These are phyloP conservation scores for Parapsyche elsis DNA, from an alignment of 1,140 invertebrate species.

Conservation along the genomic window DNA sequence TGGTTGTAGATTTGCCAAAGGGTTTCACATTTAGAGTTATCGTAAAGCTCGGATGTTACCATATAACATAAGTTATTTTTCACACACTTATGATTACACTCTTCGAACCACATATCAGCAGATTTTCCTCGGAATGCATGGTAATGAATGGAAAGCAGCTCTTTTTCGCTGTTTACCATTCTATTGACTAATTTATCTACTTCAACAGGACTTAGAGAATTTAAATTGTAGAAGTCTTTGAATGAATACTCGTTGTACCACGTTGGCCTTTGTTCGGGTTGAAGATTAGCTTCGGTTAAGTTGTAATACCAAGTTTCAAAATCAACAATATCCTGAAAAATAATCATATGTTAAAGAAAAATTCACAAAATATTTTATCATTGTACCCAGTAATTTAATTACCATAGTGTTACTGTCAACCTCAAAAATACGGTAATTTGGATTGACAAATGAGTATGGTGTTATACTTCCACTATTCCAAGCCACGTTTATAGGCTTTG, in stretches of 20 bases:
- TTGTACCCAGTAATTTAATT: constrained; percentile 59
- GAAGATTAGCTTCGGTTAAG: constrained; percentile 79
- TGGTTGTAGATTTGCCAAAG: constrained; percentile 57
- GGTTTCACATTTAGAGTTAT: constrained; percentile 69
- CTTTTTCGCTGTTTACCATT: constrained; percentile 64
- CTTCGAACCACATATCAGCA: constrained; percentile 67
- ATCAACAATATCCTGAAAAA: constrained; percentile 73
- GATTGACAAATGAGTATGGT: constrained; percentile 75
- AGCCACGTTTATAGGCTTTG: constrained; percentile 72
- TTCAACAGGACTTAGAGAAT: constrained; percentile 63
- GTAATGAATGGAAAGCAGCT: constrained; percentile 62
- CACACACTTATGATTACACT: constrained; percentile 70
- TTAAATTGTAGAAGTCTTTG: constrained; percentile 71
- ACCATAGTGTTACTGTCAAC: constrained; percentile 73
- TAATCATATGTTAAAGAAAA: not conserved
- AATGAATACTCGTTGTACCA: constrained; percentile 80
- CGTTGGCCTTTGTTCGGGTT: constrained; percentile 65
- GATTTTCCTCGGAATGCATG: constrained; percentile 68
- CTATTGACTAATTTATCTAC: constrained; percentile 66
- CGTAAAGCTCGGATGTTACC: constrained; percentile 68
- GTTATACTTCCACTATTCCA: constrained; percentile 85
- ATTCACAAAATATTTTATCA: constrained; percentile 3
- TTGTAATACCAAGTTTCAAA: constrained; percentile 82
- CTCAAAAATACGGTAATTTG: constrained; percentile 83
- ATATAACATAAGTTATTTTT: constrained; percentile 70